Conservation (phyloP, 2,113 vertebrate species). For the Dasyprocta punctata region DNA sequence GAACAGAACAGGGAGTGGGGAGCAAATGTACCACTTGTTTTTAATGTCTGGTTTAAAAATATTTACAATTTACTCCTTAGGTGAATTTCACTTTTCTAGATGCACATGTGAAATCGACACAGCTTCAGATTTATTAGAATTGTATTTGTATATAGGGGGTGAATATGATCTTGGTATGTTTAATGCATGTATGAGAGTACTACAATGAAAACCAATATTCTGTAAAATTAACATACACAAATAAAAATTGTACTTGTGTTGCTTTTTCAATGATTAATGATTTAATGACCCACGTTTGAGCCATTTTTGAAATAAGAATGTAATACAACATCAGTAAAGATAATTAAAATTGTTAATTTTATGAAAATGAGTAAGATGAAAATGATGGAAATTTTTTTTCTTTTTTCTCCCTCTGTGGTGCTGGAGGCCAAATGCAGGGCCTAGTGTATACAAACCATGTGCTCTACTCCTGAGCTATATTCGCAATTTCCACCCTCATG, state of each 20-base stretch:
- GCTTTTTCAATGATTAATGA: neutral
- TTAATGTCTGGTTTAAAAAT: too few species aligned
- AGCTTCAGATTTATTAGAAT: too few species aligned
- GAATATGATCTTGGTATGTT: neutral
- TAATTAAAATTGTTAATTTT: slow-evolving; percentile 45
- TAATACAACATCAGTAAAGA: neutral
- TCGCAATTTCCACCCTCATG: neutral
- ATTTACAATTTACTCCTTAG: too few species aligned
- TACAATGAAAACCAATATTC: neutral
- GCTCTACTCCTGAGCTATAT: neutral
- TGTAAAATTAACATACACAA: neutral
- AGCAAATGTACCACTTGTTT: too few species aligned
- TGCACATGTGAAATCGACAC: too few species aligned
- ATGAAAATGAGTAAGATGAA: slow-evolving; percentile 5
- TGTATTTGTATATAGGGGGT: too few species aligned
- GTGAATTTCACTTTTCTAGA: too few species aligned
- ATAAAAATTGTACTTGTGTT: neutral
- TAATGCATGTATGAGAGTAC: neutral
- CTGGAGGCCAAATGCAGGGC: neutral
- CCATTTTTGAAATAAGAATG: neutral
- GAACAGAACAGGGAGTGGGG: too few species aligned
- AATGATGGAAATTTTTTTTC: neutral
- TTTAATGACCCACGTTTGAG: neutral
- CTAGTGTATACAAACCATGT: too few species aligned
- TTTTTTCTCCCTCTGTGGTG: neutral